Evolutionary conservation across 2,113 vertebrate genomes (phyloP), one percentile per base, ranked within the genome.

Genomic region (Tychaedon coryphoeus): DNA sequence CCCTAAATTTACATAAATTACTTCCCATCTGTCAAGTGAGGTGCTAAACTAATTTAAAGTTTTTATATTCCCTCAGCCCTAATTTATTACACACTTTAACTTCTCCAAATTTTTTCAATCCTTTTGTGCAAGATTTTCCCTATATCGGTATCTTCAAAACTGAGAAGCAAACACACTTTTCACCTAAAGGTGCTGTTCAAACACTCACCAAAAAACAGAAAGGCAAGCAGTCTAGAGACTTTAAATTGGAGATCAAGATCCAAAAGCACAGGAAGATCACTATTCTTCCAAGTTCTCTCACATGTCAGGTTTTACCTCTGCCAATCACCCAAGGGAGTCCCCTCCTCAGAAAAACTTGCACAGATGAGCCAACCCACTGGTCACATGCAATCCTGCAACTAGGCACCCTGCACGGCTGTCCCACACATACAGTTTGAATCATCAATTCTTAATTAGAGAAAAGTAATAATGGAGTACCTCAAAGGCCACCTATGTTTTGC

Each of bases 1-100:
- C 78, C 70, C 90, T 96, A 89, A 85, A 94, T 96, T 95, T 95
- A 81, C 69, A 95, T 84, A 88, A 94, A 92, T 91, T 33, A 86
- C 66, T 96, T 90, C 45, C 93, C 87, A 94, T 94, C 91, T 96
- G 94, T 89, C 88, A 96, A 85, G 86, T 67, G 60, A 69, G 93
- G 56, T 94, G 77, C 43, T 94, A 95, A 96, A 93, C 73, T 88
- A 78, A 86, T 85, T 90, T 79, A 94, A 82, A 86, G 45, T 31
- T 92, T 92, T 92, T 85, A 74, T 62, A 82, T 77, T 88, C 62
- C 42, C 66, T 93, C 62, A 94, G 83, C 66, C 50, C 60, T 86
- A 75, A 91, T 94, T 96, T 70, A 91, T 92, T 93, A 91, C 29
- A 88, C 19, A 53, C 45, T 53, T 82, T 26, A 85, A 86, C 23